Percentiles rank a stretch among this genome's conserved stretches.
phyloP scores from a whole-genome alignment of 2,113 vertebrate species.

The Forbesichthys papilliferus region DNA sequence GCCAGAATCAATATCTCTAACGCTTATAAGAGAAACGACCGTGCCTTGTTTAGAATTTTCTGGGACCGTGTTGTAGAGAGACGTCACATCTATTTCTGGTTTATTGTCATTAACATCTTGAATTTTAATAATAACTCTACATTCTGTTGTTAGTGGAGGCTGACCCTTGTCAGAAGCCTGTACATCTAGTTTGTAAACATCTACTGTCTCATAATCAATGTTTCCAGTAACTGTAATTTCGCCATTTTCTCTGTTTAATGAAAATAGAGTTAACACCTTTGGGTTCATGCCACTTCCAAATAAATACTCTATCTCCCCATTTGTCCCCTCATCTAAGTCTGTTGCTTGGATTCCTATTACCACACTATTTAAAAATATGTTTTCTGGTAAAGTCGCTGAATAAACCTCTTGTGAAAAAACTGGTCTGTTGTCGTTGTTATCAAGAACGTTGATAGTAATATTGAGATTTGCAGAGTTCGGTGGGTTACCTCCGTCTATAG shows the following conservation, averaged over 20 bases:
- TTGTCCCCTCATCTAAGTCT: conserved; percentile 42
- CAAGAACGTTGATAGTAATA: conserved; percentile 32
- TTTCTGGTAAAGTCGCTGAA: conserved; percentile 30
- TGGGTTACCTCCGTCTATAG: conserved; percentile 39
- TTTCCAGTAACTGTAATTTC: conserved; percentile 19
- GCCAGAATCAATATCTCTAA: conserved; percentile 36
- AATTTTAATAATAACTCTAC: conserved; percentile 42
- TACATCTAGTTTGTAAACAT: conserved; percentile 40
- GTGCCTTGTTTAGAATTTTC: conserved; percentile 24
- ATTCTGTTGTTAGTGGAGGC: conserved; percentile 10
- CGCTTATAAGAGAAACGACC: conserved; percentile 30
- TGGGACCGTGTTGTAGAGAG: conserved; percentile 15
- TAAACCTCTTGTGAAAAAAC: conserved; percentile 34
- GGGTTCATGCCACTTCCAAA: not conserved
- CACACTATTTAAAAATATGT: conserved; percentile 6
- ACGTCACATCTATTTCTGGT: conserved; percentile 44
- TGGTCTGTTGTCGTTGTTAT: conserved; percentile 46
- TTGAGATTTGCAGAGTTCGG: conserved; percentile 24
- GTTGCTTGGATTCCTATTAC: conserved; percentile 31
- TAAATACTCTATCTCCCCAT: conserved; percentile 32
- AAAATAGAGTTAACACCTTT: not conserved
- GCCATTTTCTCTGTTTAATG: not conserved
- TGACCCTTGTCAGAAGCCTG: conserved; percentile 32
- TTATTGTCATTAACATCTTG: conserved; percentile 43
- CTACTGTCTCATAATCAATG: conserved; percentile 33